Evolutionary conservation across 2,888 invertebrate genomes (phyloP).

Genomic region (Frankliniella fusca): DNA sequence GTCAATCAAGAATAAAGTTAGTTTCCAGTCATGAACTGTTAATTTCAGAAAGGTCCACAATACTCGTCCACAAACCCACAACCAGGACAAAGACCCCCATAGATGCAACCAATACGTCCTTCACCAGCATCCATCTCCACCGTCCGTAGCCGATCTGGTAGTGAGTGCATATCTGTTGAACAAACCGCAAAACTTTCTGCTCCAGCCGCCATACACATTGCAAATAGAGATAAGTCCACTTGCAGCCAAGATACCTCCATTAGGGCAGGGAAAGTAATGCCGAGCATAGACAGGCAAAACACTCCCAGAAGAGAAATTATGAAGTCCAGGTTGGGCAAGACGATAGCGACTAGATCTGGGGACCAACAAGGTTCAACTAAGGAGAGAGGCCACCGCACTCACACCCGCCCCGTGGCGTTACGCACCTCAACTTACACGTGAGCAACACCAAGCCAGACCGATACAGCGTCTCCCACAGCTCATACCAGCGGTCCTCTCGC

Average conservation of each 20-base stretch:
- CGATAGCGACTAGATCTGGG: background rate
- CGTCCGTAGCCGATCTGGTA: background rate
- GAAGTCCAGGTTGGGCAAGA: constrained; percentile 26
- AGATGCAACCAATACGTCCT: background rate
- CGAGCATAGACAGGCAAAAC: constrained; percentile 28
- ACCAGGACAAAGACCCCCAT: background rate
- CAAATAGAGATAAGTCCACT: background rate
- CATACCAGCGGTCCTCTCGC: background rate
- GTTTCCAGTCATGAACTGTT: background rate
- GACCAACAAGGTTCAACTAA: background rate
- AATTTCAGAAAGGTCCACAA: background rate
- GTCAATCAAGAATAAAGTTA: background rate
- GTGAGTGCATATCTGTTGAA: background rate
- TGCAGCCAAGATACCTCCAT: constrained; percentile 16
- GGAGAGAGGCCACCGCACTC: too few species aligned
- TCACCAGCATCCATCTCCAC: background rate
- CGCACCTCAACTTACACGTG: background rate
- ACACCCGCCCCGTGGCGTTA: too few species aligned
- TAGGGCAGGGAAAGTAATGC: constrained; percentile 30
- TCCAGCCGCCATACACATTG: background rate
- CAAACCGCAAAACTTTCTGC: background rate
- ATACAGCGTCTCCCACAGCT: background rate
- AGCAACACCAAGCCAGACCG: background rate
- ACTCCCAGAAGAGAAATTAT: constrained; percentile 27
- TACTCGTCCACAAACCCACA: background rate